Evolutionary conservation across 2,888 invertebrate genomes (phyloP).

Genomic region (Phyllotreta cruciferae): DNA sequence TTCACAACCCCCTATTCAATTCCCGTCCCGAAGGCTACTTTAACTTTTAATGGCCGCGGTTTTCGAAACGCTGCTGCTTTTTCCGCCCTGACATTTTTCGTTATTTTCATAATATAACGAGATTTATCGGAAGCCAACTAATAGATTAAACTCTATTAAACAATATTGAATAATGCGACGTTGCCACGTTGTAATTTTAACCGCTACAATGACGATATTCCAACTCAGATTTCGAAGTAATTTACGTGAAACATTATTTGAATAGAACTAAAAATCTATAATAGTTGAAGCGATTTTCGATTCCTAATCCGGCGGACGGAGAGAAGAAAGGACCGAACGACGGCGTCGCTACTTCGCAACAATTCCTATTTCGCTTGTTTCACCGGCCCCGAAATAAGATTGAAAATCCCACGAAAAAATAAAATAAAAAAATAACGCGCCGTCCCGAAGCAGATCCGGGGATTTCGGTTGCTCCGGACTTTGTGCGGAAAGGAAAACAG

Average conservation of each 20-base stretch:
- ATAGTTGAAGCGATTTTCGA: too few species aligned
- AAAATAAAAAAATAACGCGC: constrained; percentile 41
- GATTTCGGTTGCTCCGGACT: constrained; percentile 46
- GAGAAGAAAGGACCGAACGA: constrained; percentile 10
- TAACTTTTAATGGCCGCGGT: constrained; percentile 4
- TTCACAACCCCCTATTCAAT: constrained; percentile 2
- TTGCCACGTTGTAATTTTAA: too few species aligned
- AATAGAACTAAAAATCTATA: too few species aligned
- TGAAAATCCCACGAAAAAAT: constrained; percentile 38
- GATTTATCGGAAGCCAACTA: too few species aligned
- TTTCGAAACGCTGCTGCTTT: background rate
- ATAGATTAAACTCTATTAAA: too few species aligned
- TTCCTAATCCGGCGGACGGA: too few species aligned
- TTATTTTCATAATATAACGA: too few species aligned
- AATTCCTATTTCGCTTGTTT: constrained; percentile 30
- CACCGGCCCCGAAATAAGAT: constrained; percentile 30
- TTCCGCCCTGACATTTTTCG: background rate
- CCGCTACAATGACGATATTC: too few species aligned
- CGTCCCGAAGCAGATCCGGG: constrained; percentile 46
- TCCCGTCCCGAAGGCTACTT: background rate
- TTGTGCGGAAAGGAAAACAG: constrained; percentile 47
- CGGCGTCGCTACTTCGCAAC: constrained; percentile 12
- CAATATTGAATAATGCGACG: too few species aligned
- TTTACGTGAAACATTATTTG: too few species aligned
- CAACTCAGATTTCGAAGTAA: too few species aligned